A percentile compares a stretch with the other conserved stretches of the same genome.
phyloP scores from a whole-genome alignment of 2,888 invertebrate species.

The Biston stratarius region DNA sequence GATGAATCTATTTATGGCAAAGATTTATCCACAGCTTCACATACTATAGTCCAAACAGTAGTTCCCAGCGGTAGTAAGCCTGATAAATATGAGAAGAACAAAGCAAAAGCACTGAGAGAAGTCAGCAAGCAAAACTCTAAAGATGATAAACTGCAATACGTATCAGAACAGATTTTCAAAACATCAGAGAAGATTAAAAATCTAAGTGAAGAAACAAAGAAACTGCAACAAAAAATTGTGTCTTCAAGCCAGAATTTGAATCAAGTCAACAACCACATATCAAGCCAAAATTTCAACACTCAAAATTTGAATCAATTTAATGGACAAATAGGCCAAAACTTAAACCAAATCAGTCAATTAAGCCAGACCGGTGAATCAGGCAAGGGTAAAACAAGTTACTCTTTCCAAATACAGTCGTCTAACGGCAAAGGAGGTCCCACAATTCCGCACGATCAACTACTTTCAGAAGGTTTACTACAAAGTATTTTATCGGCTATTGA shows the following conservation, averaged over 20 bases:
- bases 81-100: conserved; percentile 63
- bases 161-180: conserved; percentile 73
- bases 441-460: conserved; percentile 90
- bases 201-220: conserved; percentile 72
- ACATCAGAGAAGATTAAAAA: conserved; percentile 77
- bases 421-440: conserved; percentile 80
- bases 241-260: conserved; percentile 65
- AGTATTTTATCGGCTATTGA: conserved; percentile 94
- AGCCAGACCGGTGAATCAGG: conserved; percentile 72
- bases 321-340: conserved; percentile 4
- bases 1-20: conserved; percentile 63
- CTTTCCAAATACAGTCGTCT: conserved; percentile 91
- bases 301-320: conserved; percentile 49
- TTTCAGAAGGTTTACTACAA: conserved; percentile 92
- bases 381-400: conserved; percentile 88
- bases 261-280: conserved; percentile 40
- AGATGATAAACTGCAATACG: conserved; percentile 64
- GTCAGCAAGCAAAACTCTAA: conserved; percentile 61
- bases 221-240: conserved; percentile 75
- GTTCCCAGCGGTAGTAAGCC: conserved; percentile 47
- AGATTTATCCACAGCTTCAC: conserved; percentile 68
- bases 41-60: conserved; percentile 66
- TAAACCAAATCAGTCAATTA: conserved; percentile 22
- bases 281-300: conserved; percentile 7
- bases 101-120: conserved; percentile 69